Conservation (phyloP, 2,797 vertebrate species). For the Vultur gryphus region DNA sequence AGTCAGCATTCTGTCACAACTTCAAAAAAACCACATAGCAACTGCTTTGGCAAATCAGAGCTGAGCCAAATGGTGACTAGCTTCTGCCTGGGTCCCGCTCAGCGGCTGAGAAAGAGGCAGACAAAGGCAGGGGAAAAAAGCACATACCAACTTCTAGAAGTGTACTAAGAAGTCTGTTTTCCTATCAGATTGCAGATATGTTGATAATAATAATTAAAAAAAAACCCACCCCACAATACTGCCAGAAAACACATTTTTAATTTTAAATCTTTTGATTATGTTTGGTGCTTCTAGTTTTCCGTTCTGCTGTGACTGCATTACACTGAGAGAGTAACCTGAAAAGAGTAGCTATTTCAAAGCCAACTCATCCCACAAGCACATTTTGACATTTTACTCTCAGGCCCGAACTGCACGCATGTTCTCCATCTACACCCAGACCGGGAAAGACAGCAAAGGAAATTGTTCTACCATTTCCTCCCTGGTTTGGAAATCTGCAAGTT, state of each 20-base stretch:
- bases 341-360: not conserved
- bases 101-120: not conserved
- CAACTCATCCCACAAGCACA: not conserved
- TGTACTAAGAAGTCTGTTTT: not conserved
- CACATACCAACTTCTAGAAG: not conserved
- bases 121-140: not conserved
- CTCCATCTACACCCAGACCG: not conserved
- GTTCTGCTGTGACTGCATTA: not conserved
- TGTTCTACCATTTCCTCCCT: not conserved
- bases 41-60: constrained; percentile 35
- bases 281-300: not conserved
- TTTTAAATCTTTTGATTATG: not conserved
- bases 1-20: constrained; percentile 40
- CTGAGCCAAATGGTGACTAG: not conserved
- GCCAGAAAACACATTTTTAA: not conserved
- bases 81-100: not conserved
- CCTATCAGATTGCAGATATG: not conserved
- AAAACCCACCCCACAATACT: not conserved
- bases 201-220: not conserved
- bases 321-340: not conserved
- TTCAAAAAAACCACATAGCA: constrained; percentile 53
- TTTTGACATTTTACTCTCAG: not conserved
- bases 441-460: not conserved
- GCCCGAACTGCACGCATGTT: not conserved
- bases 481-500: not conserved